Evolutionary conservation across 2,888 invertebrate genomes (phyloP).

Genomic region (Dorcus hopei): DNA sequence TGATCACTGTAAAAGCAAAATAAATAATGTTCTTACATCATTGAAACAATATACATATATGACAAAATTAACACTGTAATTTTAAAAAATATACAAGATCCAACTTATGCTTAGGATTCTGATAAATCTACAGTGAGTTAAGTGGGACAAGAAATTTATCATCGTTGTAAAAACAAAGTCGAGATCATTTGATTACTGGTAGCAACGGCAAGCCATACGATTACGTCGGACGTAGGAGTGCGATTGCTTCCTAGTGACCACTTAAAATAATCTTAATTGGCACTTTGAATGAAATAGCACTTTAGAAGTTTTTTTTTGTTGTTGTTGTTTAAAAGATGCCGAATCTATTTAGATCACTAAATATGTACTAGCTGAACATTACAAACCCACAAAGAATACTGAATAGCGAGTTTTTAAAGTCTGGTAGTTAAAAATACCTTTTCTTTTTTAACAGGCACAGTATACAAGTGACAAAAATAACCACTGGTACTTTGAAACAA

Average conservation of each 20-base stretch:
- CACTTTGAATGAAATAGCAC: conserved; percentile 51
- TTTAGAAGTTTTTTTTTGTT: conserved; percentile 32
- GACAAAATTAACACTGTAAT: conserved; percentile 30
- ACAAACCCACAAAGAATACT: conserved; percentile 45
- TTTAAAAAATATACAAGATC: conserved; percentile 32
- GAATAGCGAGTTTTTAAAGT: conserved; percentile 41
- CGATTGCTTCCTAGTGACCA: conserved; percentile 26
- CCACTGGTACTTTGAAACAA: conserved; percentile 39
- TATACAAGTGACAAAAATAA: conserved; percentile 38
- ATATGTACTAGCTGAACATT: conserved; percentile 20
- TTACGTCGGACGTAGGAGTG: conserved; percentile 10
- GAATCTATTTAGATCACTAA: conserved; percentile 31
- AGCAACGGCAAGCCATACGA: conserved; percentile 20
- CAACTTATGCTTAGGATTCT: conserved; percentile 23
- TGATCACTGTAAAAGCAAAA: conserved; percentile 49
- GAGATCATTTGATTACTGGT: conserved; percentile 43
- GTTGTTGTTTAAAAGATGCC: conserved; percentile 29
- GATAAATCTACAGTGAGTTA: conserved; percentile 22
- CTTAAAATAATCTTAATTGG: conserved; percentile 47
- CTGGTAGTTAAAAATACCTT: conserved; percentile 41
- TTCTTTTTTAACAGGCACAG: conserved; percentile 45
- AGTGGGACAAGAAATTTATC: conserved; percentile 31
- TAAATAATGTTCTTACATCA: conserved; percentile 47
- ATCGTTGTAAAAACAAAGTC: conserved; percentile 46
- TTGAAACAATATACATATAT: conserved; percentile 48